Base-by-base conservation (phyloP, 2,888 invertebrate species). In the Zaprionus bogoriensis region DNA sequence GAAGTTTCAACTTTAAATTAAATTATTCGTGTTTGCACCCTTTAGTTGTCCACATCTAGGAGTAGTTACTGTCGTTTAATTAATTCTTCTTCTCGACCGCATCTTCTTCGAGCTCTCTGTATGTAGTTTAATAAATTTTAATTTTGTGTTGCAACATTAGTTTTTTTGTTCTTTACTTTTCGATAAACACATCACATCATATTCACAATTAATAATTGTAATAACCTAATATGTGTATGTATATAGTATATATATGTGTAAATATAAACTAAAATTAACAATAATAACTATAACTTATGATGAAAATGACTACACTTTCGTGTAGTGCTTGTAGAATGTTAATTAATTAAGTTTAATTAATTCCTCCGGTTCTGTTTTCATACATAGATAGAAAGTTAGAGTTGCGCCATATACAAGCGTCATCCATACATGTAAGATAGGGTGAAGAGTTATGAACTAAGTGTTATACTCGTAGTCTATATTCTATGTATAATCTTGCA, bases 121-220 rank as follows among this genome's bases (percentile, higher is more conserved):
- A 32, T 74, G 39, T 65, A 63, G 39, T 62, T 64, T 65, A 71
- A 69, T 73, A 72, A 69, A 69, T 67, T 75, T 81, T 58, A 44
- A 67, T 75, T 64, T 73, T 73, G 67, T 57, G 58, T 77, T 80
- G 77, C 72, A 77, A 83, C 67, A 77, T 77, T 79, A 66, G 69
- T 71, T 67, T 71, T 66, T 67, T 82, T 66, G 67, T 78, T 77
- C 55, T 79, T 73, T 78, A 66, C 76, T 76, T 79, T 86, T 81
- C 85, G 82, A 80, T 87, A 87, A 86, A 86, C 87, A 85, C 86
- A 86, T 86, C 86, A 86, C 86, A 86, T 84, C 87, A 75, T 87
- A 83, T 87, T 83, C 83, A 83, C 87, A 83, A 87, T 83, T 86
- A 87, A 81, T 87, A 78, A 87, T 83, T 73, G 81, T 84, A 77